These are phyloP conservation scores for Hemicentrotus pulcherrimus DNA, from an alignment of 35 echinoderm and acorn worm species.

Conservation along the genomic window DNA sequence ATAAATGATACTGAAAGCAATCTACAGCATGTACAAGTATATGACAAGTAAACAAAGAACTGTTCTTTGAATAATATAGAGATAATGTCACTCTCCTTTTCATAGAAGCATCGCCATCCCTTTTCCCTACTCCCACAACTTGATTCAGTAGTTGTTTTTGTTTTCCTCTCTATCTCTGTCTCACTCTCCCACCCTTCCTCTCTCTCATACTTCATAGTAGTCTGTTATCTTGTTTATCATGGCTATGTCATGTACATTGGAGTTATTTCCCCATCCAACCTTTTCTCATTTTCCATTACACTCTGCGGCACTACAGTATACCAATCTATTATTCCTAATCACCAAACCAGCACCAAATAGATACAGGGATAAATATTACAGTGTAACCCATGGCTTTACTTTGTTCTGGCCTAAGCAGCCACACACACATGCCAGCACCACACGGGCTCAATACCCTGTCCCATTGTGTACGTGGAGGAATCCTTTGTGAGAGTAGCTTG, in stretches of 20 bases:
- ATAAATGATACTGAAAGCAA: too few species aligned
- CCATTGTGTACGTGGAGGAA: neutral
- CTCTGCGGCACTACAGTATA: neutral
- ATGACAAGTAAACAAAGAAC: too few species aligned
- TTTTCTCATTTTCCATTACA: neutral
- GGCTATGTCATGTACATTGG: neutral
- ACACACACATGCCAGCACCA: neutral
- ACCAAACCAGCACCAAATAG: neutral
- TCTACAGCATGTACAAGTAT: too few species aligned
- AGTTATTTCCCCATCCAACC: too few species aligned
- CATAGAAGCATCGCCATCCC: too few species aligned
- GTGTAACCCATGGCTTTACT: conserved; percentile 25
- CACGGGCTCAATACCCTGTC: neutral
- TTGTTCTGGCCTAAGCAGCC: neutral
- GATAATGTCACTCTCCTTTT: too few species aligned
- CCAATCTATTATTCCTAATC: neutral
- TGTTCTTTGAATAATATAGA: too few species aligned
- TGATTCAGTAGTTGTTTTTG: too few species aligned
- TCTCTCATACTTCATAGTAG: neutral
- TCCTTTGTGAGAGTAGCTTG: neutral
- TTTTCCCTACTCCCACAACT: too few species aligned
- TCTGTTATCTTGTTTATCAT: neutral
- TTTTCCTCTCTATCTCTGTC: too few species aligned
- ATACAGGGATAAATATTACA: conserved; percentile 16
- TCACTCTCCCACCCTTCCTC: too few species aligned